Percentiles rank a stretch among this genome's conserved stretches.
phyloP scores from a whole-genome alignment of 30 jellyfish, hydroid and myxozoan genomes.

The Sanderia malayensis region DNA sequence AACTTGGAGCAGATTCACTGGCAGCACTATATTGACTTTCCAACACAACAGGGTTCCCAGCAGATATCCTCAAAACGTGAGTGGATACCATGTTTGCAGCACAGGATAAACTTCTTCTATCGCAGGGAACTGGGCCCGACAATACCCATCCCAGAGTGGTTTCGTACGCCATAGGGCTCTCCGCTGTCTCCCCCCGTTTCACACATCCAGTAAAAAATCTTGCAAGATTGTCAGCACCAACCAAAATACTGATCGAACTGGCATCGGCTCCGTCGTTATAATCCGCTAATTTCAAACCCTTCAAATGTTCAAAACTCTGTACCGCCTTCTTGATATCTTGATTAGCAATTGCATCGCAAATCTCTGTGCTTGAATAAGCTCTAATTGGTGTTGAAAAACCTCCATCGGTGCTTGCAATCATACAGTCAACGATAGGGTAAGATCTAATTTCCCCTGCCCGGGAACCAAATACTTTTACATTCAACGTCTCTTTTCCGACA shows the following conservation, averaged over 20 bases:
- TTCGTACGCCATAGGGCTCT: constrained; percentile 14
- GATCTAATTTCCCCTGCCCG: too few relatives aligned
- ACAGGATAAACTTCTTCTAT: neutral
- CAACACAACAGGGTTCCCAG: neutral
- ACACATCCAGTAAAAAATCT: constrained; percentile 14
- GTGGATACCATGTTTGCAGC: constrained; percentile 12
- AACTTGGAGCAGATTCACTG: neutral
- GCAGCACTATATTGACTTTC: neutral
- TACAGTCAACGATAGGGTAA: too few relatives aligned
- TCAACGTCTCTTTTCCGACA: too few relatives aligned
- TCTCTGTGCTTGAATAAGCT: too few relatives aligned
- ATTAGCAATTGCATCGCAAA: too few relatives aligned
- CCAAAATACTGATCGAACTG: neutral
- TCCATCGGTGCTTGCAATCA: too few relatives aligned
- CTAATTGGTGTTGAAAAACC: too few relatives aligned
- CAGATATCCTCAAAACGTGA: constrained; percentile 16
- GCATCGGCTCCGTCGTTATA: constrained; percentile 1
- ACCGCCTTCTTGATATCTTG: too few relatives aligned
- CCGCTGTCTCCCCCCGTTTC: constrained; percentile 11
- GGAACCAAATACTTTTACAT: too few relatives aligned
- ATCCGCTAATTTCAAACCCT: constrained; percentile 35
- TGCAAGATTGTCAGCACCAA: constrained; percentile 3
- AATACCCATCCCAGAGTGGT: constrained; percentile 18
- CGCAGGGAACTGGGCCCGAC: constrained; percentile 27
- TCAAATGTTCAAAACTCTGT: too few relatives aligned